A percentile compares a stretch with the other conserved stretches of the same genome.
Evolutionary conservation across 2,888 invertebrate genomes (phyloP).

Genomic region (Epirrhoe alternata): DNA sequence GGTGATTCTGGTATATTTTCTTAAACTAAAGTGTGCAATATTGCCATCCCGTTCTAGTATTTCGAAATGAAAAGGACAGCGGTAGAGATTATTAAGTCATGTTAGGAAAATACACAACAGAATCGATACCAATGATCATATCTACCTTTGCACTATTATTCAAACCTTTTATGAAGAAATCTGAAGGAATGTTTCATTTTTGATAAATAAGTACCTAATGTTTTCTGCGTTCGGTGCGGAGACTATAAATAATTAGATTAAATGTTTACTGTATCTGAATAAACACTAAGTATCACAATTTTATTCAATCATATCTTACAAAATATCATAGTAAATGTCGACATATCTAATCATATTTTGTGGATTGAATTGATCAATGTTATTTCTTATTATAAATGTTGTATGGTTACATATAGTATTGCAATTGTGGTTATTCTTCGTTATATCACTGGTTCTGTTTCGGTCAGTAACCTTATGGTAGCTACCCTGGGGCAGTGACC

Average conservation of each 20-base stretch:
- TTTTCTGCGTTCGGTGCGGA: conserved; percentile 20
- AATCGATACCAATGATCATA: neutral
- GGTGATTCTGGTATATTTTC: neutral
- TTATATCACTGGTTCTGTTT: conserved; percentile 15
- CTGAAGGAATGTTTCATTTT: neutral
- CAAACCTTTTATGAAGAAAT: neutral
- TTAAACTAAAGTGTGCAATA: neutral
- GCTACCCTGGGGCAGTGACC: neutral
- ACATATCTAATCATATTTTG: conserved; percentile 81
- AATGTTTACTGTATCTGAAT: conserved; percentile 36
- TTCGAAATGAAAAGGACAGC: neutral
- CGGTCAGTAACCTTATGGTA: conserved; percentile 12
- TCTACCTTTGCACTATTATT: neutral
- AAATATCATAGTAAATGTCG: conserved; percentile 78
- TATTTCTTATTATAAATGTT: conserved; percentile 76
- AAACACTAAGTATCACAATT: conserved; percentile 24
- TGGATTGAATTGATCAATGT: conserved; percentile 80
- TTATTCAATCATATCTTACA: conserved; percentile 72
- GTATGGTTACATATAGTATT: conserved; percentile 78
- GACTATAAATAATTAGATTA: conserved; percentile 35
- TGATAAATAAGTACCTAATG: neutral
- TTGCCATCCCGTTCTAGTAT: neutral
- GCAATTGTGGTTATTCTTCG: conserved; percentile 17
- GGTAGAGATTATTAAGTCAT: neutral
- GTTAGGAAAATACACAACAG: neutral